A percentile compares a stretch with the other conserved stretches of the same genome.
These are phyloP conservation scores for Ptilorrhoa leucosticta DNA, from an alignment of 2,113 vertebrate genomes.

Conservation along the genomic window DNA sequence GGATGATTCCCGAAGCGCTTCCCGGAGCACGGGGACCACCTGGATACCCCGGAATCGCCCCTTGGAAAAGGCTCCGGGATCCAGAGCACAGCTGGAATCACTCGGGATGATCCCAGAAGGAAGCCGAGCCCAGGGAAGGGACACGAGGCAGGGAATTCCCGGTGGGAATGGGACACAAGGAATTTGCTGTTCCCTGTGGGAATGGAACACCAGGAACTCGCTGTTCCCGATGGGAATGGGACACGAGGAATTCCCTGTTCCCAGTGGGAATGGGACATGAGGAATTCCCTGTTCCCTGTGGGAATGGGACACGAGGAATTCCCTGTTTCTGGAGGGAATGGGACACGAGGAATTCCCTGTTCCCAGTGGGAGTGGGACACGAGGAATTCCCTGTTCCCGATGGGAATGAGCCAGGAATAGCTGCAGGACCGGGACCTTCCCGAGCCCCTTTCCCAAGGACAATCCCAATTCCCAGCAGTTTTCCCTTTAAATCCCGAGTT, in stretches of 20 bases:
- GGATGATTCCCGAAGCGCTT: neutral
- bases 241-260: neutral
- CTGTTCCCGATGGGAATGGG: neutral
- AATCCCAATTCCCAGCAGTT: accelerated
- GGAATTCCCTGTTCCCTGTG: neutral
- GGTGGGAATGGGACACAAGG: accelerated
- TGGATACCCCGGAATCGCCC: neutral
- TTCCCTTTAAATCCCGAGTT: neutral
- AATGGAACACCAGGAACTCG: neutral
- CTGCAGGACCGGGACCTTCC: neutral
- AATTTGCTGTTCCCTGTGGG: neutral
- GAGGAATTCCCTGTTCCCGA: accelerated
- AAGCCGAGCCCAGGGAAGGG: neutral
- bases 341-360: neutral
- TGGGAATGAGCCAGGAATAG: accelerated
- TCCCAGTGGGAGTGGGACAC: neutral
- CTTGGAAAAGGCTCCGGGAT: neutral
- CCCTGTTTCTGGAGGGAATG: neutral
- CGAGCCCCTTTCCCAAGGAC: neutral
- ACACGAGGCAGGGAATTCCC: neutral
- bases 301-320: neutral
- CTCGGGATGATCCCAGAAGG: neutral
- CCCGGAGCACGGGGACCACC: accelerated
- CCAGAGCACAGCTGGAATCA: accelerated
- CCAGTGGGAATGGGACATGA: neutral